Evolutionary conservation across 2,113 vertebrate species (phyloP).

Genomic region (Seriola aureovittata): DNA sequence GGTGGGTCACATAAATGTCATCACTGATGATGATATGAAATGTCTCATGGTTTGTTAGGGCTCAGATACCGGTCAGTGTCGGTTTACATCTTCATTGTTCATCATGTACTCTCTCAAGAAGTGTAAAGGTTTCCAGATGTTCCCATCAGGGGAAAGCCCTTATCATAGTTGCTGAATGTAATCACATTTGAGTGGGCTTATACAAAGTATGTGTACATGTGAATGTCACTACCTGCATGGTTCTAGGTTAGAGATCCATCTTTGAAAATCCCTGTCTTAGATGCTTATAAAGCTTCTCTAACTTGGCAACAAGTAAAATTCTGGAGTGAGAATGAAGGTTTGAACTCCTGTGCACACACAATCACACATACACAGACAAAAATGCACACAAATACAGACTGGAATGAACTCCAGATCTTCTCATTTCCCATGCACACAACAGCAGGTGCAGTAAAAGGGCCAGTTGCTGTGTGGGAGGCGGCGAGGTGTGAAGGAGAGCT

Average conservation of each 20-base stretch:
- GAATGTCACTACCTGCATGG: background rate
- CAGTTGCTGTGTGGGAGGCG: slow-evolving; percentile 56
- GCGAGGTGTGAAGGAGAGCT: slow-evolving; percentile 73
- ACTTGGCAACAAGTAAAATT: slow-evolving; percentile 20
- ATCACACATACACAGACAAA: slow-evolving; percentile 10
- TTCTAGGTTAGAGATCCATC: slow-evolving; percentile 21
- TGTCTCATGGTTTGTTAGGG: too few relatives aligned
- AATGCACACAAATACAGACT: slow-evolving; percentile 29
- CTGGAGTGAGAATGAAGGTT: background rate
- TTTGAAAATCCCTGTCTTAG: slow-evolving; percentile 26
- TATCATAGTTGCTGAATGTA: background rate
- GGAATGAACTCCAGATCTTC: slow-evolving; percentile 36
- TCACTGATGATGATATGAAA: too few relatives aligned
- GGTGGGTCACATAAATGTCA: too few relatives aligned
- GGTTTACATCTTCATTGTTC: too few relatives aligned
- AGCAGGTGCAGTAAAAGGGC: slow-evolving; percentile 57
- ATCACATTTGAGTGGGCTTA: background rate
- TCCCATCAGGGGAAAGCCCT: background rate
- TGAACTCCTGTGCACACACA: slow-evolving; percentile 9
- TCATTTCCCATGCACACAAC: slow-evolving; percentile 44
- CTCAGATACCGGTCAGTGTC: too few relatives aligned
- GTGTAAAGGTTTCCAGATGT: too few relatives aligned
- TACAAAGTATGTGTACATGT: background rate
- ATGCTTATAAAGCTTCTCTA: slow-evolving; percentile 1
- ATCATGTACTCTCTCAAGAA: too few relatives aligned